These are phyloP conservation scores for Phyllotreta cruciferae DNA, from an alignment of 2,888 invertebrate genomes.

Conservation along the genomic window DNA sequence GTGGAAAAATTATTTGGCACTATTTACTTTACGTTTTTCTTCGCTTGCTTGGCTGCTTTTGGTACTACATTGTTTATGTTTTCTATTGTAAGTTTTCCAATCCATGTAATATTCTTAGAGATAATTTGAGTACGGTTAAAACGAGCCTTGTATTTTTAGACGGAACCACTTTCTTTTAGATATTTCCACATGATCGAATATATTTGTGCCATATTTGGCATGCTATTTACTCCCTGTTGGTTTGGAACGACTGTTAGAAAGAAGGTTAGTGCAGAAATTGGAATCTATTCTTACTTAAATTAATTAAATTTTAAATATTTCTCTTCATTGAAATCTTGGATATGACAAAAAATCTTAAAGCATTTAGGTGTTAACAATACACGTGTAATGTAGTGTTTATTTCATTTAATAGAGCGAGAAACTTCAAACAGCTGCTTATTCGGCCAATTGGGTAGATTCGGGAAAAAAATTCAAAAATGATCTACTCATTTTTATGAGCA, in stretches of 20 bases:
- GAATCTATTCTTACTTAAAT: neutral
- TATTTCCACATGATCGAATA: constrained; percentile 12
- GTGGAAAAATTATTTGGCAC: constrained; percentile 8
- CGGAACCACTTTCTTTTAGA: constrained; percentile 1
- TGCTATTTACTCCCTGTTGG: constrained; percentile 16
- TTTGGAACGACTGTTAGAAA: neutral
- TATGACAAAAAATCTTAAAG: neutral
- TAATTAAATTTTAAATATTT: neutral
- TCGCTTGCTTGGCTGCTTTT: neutral
- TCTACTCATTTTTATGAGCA: constrained; percentile 17
- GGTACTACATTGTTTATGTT: constrained; percentile 4
- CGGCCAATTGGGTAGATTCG: constrained; percentile 11
- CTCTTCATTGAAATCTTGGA: neutral
- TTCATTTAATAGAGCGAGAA: constrained; percentile 15
- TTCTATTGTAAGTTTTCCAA: constrained; percentile 8
- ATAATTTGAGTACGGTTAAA: neutral
- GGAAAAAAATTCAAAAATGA: constrained; percentile 19
- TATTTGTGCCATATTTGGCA: constrained; percentile 6
- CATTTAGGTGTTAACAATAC: no score
- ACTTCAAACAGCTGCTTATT: constrained; percentile 17
- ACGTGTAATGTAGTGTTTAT: neutral
- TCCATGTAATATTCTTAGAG: neutral
- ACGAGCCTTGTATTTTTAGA: neutral
- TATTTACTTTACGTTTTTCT: constrained; percentile 12
- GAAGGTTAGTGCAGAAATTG: constrained; percentile 5